Percentiles rank a stretch among this genome's conserved stretches.
Evolutionary conservation across 2,888 invertebrate genomes (phyloP).

Genomic region (Rotaria socialis): DNA sequence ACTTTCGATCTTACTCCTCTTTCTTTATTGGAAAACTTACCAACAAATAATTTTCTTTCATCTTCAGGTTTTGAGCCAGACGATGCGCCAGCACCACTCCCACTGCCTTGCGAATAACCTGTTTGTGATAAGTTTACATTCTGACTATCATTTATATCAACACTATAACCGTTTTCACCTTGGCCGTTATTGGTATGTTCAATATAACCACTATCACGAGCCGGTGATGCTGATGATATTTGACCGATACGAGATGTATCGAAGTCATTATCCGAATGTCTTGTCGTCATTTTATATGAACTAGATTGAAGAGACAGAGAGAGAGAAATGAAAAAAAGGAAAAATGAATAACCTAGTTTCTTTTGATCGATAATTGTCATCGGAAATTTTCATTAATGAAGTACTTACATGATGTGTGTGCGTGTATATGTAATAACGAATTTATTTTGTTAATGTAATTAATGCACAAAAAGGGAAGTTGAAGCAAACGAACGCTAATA

Average conservation of each 20-base stretch:
- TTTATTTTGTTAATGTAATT: slow-evolving; percentile 13
- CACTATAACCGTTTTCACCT: neutral
- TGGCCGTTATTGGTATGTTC: neutral
- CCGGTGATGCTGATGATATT: neutral
- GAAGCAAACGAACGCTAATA: neutral
- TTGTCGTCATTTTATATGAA: neutral
- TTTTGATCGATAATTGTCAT: neutral
- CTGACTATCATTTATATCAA: neutral
- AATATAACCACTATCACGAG: neutral
- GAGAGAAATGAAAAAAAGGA: no score
- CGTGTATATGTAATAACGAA: neutral
- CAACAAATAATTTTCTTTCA: slow-evolving; percentile 34
- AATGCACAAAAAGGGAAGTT: slow-evolving; percentile 7
- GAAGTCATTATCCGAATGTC: neutral
- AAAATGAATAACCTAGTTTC: no score
- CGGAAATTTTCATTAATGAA: neutral
- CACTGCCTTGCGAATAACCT: neutral
- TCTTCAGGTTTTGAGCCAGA: slow-evolving; percentile 12
- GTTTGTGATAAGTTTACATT: neutral
- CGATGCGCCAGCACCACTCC: neutral
- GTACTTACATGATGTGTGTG: neutral
- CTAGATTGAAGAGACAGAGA: neutral
- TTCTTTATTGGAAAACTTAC: neutral
- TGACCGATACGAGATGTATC: neutral
- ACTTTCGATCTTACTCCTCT: neutral